phyloP scores from a whole-genome alignment of 2,113 vertebrate species.

The Gasterosteus aculeatus region DNA sequence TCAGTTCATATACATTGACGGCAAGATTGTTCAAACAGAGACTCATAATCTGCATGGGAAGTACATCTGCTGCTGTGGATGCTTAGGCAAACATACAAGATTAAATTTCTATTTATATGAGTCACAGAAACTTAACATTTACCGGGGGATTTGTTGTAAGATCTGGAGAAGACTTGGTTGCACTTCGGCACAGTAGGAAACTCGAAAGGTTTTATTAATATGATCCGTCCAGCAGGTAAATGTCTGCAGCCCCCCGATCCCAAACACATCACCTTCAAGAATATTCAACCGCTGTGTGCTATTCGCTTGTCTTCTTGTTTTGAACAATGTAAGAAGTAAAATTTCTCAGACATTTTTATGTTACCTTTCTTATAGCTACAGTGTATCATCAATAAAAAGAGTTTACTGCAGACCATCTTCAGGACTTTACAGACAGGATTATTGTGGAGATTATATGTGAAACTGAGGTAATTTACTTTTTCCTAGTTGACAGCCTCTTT shows the following conservation, averaged over 20 bases:
- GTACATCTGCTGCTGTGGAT: slow-evolving; percentile 79
- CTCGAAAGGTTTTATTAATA: slow-evolving; percentile 60
- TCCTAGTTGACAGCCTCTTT: slow-evolving; percentile 49
- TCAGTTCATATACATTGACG: slow-evolving; percentile 76
- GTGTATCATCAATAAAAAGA: slow-evolving; percentile 9
- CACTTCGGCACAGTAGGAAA: slow-evolving; percentile 61
- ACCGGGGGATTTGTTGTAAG: slow-evolving; percentile 73
- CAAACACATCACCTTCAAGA: slow-evolving; percentile 13
- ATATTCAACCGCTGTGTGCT: not conserved
- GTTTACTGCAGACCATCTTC: not conserved
- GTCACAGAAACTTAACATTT: slow-evolving; percentile 77
- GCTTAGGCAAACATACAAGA: slow-evolving; percentile 85
- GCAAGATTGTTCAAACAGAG: slow-evolving; percentile 78
- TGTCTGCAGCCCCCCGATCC: slow-evolving; percentile 7
- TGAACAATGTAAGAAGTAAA: not conserved
- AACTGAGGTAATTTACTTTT: slow-evolving; percentile 49
- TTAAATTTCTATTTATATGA: slow-evolving; percentile 87
- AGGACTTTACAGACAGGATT: slow-evolving; percentile 48
- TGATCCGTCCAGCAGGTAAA: slow-evolving; percentile 57
- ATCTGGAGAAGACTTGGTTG: slow-evolving; percentile 53
- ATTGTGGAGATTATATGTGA: slow-evolving; percentile 29
- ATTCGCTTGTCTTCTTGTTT: slow-evolving; percentile 19
- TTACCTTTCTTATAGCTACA: slow-evolving; percentile 11
- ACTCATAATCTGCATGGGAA: slow-evolving; percentile 81
- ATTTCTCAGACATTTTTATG: not conserved